Evolutionary conservation across 2,797 vertebrate genomes (phyloP), one percentile per base, ranked within the genome.

Genomic region (Enteromius fasciolatus): DNA sequence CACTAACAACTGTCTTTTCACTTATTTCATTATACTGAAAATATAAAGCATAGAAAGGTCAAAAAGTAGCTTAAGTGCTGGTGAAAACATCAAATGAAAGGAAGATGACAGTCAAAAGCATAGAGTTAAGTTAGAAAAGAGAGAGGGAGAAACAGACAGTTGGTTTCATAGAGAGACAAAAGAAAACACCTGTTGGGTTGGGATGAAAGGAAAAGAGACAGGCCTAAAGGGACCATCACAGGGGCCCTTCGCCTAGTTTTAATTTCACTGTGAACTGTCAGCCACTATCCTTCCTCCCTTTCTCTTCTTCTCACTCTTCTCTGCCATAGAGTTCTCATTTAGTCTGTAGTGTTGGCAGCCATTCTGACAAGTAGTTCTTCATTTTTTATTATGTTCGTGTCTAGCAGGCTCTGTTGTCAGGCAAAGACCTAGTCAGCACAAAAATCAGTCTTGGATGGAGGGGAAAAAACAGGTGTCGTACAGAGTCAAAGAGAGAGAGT

Each of bases 331-430:
- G 86, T 64, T 70, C 89, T 85, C 89, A 87, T 89, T 87, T 90
- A 87, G 85, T 88, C 86, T 85, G 89, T 63, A 57, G 74, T 82
- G 93, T 95, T 97, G 95, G 96, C 96, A 97, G 94, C 90, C 92
- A 95, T 93, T 96, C 95, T 97, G 96, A 97, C 96, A 97, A 96
- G 95, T 94, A 96, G 93, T 96, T 96, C 95, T 96, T 97, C 95
- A 96, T 97, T 96, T 97, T 97, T 97, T 97, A 97, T 97, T 96
- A 96, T 96, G 94, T 95, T 97, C 95, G 94, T 96, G 95, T 97
- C 96, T 97, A 92, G 94, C 95, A 94, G 92, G 92, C 95, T 91
- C 93, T 93, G 94, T 93, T 96, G 96, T 97, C 96, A 96, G 96
- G 95, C 96, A 95, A 96, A 96, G 96, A 94, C 92, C 95, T 94